These are phyloP conservation scores for Nerophis lumbriciformis DNA, from an alignment of 2,113 vertebrate species.

Conservation along the genomic window DNA sequence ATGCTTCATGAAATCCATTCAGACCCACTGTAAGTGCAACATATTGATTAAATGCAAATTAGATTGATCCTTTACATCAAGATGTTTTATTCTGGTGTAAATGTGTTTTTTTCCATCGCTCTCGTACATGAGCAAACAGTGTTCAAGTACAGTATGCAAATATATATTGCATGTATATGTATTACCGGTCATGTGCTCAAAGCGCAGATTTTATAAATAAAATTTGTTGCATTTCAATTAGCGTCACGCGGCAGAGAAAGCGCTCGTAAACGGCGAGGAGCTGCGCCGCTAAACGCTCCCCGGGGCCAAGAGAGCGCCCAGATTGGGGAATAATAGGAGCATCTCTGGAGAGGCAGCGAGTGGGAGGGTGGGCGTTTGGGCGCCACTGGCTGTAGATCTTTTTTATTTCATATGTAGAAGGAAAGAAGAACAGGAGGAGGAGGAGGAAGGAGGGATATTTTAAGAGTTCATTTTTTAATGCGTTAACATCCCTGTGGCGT, in stretches of 20 bases:
- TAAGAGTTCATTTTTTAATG: constrained; percentile 47
- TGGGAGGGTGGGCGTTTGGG: constrained; percentile 45
- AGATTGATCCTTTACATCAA: too few species aligned
- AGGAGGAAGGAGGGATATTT: constrained; percentile 41
- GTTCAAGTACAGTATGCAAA: too few species aligned
- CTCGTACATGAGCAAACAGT: too few species aligned
- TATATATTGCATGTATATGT: neutral
- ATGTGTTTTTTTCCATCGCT: too few species aligned
- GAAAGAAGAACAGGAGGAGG: neutral
- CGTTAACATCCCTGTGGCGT: constrained; percentile 41
- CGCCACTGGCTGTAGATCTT: constrained; percentile 47
- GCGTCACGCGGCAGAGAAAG: constrained; percentile 31
- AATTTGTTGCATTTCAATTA: constrained; percentile 66
- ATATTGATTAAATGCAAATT: too few species aligned
- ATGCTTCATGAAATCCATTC: too few species aligned
- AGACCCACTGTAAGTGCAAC: too few species aligned
- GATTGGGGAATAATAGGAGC: constrained; percentile 51
- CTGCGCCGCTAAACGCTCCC: constrained; percentile 57
- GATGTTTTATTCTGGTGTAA: too few species aligned
- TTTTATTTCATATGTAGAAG: constrained; percentile 6
- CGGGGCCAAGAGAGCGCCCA: constrained; percentile 41
- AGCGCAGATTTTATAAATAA: constrained; percentile 52
- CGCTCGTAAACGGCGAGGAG: constrained; percentile 28
- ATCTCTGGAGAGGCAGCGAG: constrained; percentile 50
- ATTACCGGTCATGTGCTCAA: constrained; percentile 23